Percentiles rank a stretch among this genome's conserved stretches.
Conservation (phyloP, 2,113 vertebrate genomes). For the Stegostoma tigrinum region DNA sequence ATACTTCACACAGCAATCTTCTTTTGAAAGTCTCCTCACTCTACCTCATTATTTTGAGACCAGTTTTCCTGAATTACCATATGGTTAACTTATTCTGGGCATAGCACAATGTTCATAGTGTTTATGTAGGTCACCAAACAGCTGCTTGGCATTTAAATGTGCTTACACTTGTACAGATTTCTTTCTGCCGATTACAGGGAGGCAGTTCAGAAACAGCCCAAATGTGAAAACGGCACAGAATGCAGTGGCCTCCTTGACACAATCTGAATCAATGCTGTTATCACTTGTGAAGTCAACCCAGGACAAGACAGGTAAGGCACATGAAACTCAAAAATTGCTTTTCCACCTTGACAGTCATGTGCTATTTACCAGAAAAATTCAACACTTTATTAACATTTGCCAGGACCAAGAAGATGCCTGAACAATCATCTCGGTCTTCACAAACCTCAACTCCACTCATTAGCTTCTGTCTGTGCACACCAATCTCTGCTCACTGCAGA, state of each 20-base stretch:
- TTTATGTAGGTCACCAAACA: constrained; percentile 15
- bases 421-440: not conserved
- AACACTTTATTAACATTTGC: not conserved
- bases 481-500: not conserved
- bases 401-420: not conserved
- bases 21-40: constrained; percentile 21
- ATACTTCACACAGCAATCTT: not conserved
- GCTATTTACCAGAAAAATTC: not conserved
- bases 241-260: not conserved
- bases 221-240: constrained; percentile 3
- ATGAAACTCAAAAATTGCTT: not conserved
- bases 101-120: not conserved
- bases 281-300: not conserved
- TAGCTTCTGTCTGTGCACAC: not conserved
- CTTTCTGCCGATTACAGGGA: not conserved
- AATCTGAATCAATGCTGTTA: constrained; percentile 3
- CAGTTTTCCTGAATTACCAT: constrained; percentile 23
- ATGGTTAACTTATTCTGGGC: constrained; percentile 16
- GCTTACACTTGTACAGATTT: constrained; percentile 9
- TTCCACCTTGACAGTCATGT: not conserved
- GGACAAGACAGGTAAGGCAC: not conserved
- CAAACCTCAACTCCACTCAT: not conserved
- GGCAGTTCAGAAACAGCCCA: not conserved
- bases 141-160: constrained; percentile 31
- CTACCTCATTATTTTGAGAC: constrained; percentile 3